These are phyloP conservation scores for Cyclina sinensis DNA, from an alignment of 1,140 invertebrate genomes.

Conservation along the genomic window DNA sequence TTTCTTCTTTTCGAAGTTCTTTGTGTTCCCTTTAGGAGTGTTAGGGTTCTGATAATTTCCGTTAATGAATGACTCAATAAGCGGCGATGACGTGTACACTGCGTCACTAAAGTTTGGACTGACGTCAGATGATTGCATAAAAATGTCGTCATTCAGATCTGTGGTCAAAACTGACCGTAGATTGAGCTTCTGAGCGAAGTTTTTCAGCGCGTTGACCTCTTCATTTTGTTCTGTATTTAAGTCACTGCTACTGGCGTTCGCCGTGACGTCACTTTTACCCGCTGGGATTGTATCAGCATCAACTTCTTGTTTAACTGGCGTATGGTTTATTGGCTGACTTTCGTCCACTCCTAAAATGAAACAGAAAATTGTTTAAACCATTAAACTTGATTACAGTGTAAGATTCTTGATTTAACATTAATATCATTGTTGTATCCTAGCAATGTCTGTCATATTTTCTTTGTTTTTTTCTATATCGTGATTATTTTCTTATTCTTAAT, in stretches of 20 bases:
- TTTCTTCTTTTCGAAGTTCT: slow-evolving; percentile 63
- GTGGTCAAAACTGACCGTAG: slow-evolving; percentile 37
- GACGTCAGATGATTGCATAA: slow-evolving; percentile 15
- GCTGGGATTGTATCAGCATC: background rate
- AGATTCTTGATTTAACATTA: no score
- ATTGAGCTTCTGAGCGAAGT: slow-evolving; percentile 55
- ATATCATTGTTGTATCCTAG: no score
- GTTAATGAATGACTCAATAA: slow-evolving; percentile 64
- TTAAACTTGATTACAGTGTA: no score
- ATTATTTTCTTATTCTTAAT: no score
- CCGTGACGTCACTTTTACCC: background rate
- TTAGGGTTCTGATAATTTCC: slow-evolving; percentile 18
- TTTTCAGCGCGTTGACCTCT: slow-evolving; percentile 55
- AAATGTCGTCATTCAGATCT: slow-evolving; percentile 49
- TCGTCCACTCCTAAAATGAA: background rate
- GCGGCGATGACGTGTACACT: slow-evolving; percentile 39
- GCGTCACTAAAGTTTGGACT: slow-evolving; percentile 50
- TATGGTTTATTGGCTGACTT: no score
- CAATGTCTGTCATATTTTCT: no score
- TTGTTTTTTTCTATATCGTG: no score
- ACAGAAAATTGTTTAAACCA: background rate
- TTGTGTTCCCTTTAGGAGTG: background rate
- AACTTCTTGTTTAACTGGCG: background rate
- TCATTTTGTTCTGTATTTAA: slow-evolving; percentile 34
- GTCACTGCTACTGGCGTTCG: background rate